phyloP scores from a whole-genome alignment of 2,888 invertebrate genomes.

The Scelioninae gen. 2 region DNA sequence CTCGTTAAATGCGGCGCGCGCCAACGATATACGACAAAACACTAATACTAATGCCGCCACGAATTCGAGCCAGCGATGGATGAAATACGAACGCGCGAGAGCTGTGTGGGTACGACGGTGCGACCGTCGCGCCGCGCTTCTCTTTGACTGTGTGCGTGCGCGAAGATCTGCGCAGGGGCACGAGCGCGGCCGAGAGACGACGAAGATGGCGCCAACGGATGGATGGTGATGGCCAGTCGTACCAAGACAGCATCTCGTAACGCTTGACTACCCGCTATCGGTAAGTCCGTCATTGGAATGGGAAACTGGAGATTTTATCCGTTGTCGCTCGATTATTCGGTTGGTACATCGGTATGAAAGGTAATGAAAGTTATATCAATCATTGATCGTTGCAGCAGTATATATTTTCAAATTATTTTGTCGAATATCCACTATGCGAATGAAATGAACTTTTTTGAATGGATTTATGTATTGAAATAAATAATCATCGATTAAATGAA shows the following conservation, averaged over 20 bases:
- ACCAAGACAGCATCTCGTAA: neutral
- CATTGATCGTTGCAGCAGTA: no score
- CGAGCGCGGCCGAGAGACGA: neutral
- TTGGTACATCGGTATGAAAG: no score
- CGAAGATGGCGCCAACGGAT: slow-evolving; percentile 27
- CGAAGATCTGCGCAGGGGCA: neutral
- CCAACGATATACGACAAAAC: slow-evolving; percentile 58
- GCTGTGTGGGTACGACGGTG: slow-evolving; percentile 23
- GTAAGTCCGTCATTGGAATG: neutral
- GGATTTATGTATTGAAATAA: no score
- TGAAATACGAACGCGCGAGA: slow-evolving; percentile 27
- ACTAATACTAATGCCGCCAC: slow-evolving; percentile 41
- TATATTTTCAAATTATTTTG: no score
- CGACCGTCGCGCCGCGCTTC: slow-evolving; percentile 4
- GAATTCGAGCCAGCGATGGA: slow-evolving; percentile 36
- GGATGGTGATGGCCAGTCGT: neutral
- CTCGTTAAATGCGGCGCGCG: slow-evolving; percentile 68
- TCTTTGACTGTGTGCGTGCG: slow-evolving; percentile 1
- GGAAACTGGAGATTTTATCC: no score
- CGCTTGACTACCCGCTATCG: neutral
- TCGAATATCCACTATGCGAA: no score
- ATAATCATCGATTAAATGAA: no score
- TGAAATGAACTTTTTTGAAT: no score
- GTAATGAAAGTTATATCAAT: no score
- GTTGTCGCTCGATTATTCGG: neutral